Base-by-base conservation (phyloP, 2,888 invertebrate genomes). In the Drosophila anceps region DNA sequence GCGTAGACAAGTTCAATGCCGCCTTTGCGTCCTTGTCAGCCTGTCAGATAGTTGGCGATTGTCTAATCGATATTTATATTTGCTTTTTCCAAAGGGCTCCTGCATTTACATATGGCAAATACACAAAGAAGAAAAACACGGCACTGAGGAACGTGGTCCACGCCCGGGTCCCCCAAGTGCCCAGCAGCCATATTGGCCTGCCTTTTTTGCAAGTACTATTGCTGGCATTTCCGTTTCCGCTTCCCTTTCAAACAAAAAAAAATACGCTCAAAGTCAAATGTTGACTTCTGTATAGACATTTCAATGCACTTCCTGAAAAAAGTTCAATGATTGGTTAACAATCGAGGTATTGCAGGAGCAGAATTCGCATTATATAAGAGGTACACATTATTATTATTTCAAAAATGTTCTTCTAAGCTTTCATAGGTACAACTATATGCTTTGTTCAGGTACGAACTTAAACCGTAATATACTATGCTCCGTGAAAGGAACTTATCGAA, bases 11-110 rank as follows among this genome's bases (percentile, higher is more conserved):
- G 84, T 89, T 84, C 87, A 89, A 87, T 87, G 84, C 67, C 87
- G 79, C 48, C 58, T 61, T 69, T 48, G 72, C 75, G 79, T 72
- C 73, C 84, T 65, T 90, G 90, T 81, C 81, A 76, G 67, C 39
- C 69, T 85, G 81, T 81, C 86, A 90, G 68, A 57, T 74, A 70
- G 77, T 73, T 79, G 73, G 81, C 74, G 72, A 76, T 73, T 88
- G 88, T 75, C 88, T 73, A 87, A 87, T 87, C 86, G 90, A 87
- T 87, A 88, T 85, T 85, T 88, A 73, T 82, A 84, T 76, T 71
- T 70, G 72, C 57, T 51, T 55, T 44, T 51, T 48, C 35, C 35
- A 44, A 70, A 66, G 48, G 55, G 41, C 15, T 64, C 41, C 51
- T 24, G 27, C 57, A 70, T 79, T 76, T 79, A 24, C 70, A 76